Base-by-base conservation (phyloP, 1,140 invertebrate species). In the Potamilus streckersoni region DNA sequence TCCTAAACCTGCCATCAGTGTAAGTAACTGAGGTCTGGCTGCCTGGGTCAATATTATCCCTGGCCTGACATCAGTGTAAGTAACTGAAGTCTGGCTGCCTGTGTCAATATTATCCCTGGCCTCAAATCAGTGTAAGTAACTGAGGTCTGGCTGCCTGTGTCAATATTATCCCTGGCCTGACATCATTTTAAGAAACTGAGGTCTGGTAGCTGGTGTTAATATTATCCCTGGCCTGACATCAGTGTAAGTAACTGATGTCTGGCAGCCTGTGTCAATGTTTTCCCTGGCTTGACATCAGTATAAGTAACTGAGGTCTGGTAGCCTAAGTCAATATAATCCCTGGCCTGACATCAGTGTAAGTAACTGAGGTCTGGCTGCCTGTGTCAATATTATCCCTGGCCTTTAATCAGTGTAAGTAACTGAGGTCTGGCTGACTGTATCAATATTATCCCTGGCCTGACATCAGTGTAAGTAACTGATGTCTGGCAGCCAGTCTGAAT, bases 211-310 rank as follows among this genome's bases (percentile, higher is more conserved):
- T n/a, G n/a, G 96, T 92, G 96, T 97, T 0, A 98, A 98, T 86
- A 96, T 98, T 70, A 93, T 97, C 78, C 96, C 96, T 5, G 92
- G 94, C 89, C 90, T 97, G 19, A 95, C 93, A 13, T 97, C 96
- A 3, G 92, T 97, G 89, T 97, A 91, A 91, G 92, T 91, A 57
- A 23, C 61, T 23, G 6, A 71, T 12, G 96, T 86, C 88, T 97
- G 65, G 96, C 96, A 16, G 96, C 96, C 13, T 98, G 96, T 92
- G 96, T 97, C 0, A 98, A 98, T 86, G 96, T 98, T 70, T 93
- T 97, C 78, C 96, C 96, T 5, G 92, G 94, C 89, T 91, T 97
- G 19, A 95, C 93, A 13, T 97, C 96, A 2, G 92, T 97, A 89
- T 97, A 91, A 91, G 27, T 31, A n/a, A 66, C 64, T 19, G 4